These are phyloP conservation scores for Zaprionus nigranus DNA, from an alignment of 1,140 invertebrate species.

Conservation along the genomic window DNA sequence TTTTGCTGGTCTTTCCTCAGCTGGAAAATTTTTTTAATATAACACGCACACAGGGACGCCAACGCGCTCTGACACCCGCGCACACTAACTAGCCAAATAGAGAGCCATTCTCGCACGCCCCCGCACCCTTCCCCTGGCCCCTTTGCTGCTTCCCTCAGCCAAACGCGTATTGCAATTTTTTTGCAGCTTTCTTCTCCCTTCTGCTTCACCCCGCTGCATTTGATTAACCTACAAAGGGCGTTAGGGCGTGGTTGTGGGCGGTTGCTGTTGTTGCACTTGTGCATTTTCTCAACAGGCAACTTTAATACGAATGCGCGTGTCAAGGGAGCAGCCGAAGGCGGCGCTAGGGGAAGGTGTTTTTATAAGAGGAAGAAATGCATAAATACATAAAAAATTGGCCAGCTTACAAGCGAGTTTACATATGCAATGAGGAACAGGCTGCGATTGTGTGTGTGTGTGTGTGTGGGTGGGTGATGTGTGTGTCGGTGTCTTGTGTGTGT, in stretches of 20 bases:
- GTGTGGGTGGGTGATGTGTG: constrained; percentile 5
- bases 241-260: constrained; percentile 37
- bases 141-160: neutral
- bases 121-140: too few species aligned
- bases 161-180: constrained; percentile 29
- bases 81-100: constrained; percentile 60
- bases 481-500: constrained; percentile 20
- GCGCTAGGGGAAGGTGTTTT: constrained; percentile 25
- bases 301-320: constrained; percentile 53
- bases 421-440: constrained; percentile 55
- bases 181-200: constrained; percentile 5
- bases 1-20: constrained; percentile 44
- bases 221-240: constrained; percentile 76
- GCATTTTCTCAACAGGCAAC: constrained; percentile 65
- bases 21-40: constrained; percentile 67
- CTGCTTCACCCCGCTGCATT: constrained; percentile 56
- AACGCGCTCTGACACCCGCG: constrained; percentile 48
- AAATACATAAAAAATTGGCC: constrained; percentile 81
- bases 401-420: constrained; percentile 78
- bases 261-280: constrained; percentile 44
- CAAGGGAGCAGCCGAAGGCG: neutral
- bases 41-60: constrained; percentile 49
- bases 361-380: constrained; percentile 67
- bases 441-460: constrained; percentile 10
- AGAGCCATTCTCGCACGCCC: neutral